Evolutionary conservation across 2,888 invertebrate species (phyloP), one percentile per base, ranked within the genome.

Genomic region (Arctia plantaginis): DNA sequence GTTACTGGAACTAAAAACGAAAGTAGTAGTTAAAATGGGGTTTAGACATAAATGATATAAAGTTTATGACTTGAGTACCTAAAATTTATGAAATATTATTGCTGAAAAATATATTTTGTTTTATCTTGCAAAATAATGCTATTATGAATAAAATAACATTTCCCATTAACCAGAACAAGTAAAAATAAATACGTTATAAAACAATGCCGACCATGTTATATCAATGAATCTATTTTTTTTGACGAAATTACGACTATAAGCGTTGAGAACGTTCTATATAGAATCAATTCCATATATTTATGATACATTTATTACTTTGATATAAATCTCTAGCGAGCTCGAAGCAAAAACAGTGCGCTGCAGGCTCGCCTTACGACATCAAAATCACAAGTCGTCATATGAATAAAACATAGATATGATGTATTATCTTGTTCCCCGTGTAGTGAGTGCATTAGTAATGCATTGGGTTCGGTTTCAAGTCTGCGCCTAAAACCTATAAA

Each of bases 321-420:
- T 89, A 88, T 89, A 90, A 91, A 92, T 92, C 88, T 88, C 80
- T 82, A 82, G 76, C 85, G 85, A 65, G 75, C 39, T 71, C 78
- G 75, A 76, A 81, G 89, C 90, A 93, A 93, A 92, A 93, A 93
- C 91, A 75, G 76, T 81, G 76, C 81, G 72, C 73, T 72, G 75
- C 74, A 69, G 80, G 77, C 81, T 81, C 78, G 83, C 81, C 86
- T 93, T 93, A 88, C 93, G 88, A 93, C 93, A 93, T 92, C 90
- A 89, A 92, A 92, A 91, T 90, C 89, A 87, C 90, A 88, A 90
- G 91, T 92, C 90, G 89, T 91, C 89, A 85, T 87, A 94, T 94
- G 92, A 94, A 94, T 94, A 92, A 94, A 88, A 92, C 92, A 94
- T 92, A 83, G 84, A 86, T 91, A 90, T 91, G 91, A 91, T 92